Evolutionary conservation across 2,797 vertebrate genomes (phyloP), one percentile per base, ranked within the genome.

Genomic region (Girardinus metallicus): DNA sequence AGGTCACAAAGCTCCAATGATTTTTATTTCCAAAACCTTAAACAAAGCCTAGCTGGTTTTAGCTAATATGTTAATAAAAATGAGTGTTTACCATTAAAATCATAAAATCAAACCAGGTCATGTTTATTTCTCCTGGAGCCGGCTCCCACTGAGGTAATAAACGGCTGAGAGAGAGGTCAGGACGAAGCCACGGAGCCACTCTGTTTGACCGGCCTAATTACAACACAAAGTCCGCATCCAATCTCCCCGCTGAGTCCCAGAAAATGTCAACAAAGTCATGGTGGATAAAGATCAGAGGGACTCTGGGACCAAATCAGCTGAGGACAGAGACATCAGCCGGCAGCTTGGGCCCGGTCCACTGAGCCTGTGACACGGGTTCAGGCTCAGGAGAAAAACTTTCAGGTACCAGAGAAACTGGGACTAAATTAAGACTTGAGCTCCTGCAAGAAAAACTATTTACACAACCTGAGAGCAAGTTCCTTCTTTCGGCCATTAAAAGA

Each of bases 261-360:
- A 93, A 95, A 95, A 95, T 92, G 94, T 92, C 94, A 93, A 89
- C 89, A 89, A 91, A 93, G 95, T 94, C 93, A 90, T 73, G 91
- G 91, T 87, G 89, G 87, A 94, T 93, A 89, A 91, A 92, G 90
- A 94, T 89, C 91, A 90, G 87, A 83, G 83, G 70, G 89, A 76
- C 86, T 78, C 51, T 80, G 86, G 75, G 88, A 91, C 87, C 83
- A 91, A 92, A 91, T 79, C 57, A 83, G 41, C 79, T 39, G 86
- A 80, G 83, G 91, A 94, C 88, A 93, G 92, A 94, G 94, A 92
- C 90, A 90, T 93, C 92, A 92, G 47, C 80, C 79, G 68, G 66
- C 77, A 77, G 81, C 74, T 36, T 1, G 12, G 73, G 57, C 79
- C 64, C 36, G 72, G 46, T 53, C 46, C 76, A 81, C 75, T 16